Base-by-base conservation (phyloP, 2,797 vertebrate genomes). In the Thalassophryne amazonica region DNA sequence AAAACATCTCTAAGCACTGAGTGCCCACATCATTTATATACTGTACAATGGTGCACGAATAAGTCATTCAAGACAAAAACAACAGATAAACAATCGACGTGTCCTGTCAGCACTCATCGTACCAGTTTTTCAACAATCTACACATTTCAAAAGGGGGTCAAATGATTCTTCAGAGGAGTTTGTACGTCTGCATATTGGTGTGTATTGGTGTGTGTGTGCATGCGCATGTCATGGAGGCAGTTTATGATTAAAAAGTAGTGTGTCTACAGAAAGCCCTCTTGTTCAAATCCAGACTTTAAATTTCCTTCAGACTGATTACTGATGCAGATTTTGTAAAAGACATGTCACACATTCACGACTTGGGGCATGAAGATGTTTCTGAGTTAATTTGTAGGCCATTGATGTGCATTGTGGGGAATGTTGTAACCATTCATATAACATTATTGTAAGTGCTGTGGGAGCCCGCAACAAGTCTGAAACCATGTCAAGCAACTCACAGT, bases 191-290 rank as follows among this genome's bases (percentile, higher is more conserved):
- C 14, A 50, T 57, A 10, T 38, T 18, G 47, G 23, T 37, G 17
- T 12, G 6, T 27, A 4, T 25, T 3, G n/a, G 6, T 28, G 15
- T 24, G 24, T 35, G 11, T 39, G 8, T 34, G 10, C 36, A 14
- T 36, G 9, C 24, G n/a, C 41, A 10, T 31, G 27, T 37, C n/a
- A 50, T 29, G 5, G 28, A 59, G n/a, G 30, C 7, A 43, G 28
- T 40, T 24, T 17, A 4, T 24, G n/a, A 27, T 51, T 42, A 24
- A 51, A 58, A 40, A 4, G 68, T 84, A 84, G 80, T 84, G 82
- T 76, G 36, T 69, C 30, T 50, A 53, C 36, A 15, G 19, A 46
- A n/a, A 48, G 10, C 57, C 25, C 13, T 41, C 43, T 22, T 15
- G 12, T 39, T 24, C 43, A n/a, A 35, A 27, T 52, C 10, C 41